Base-by-base conservation (phyloP, 2,888 invertebrate species). In the Hermaeophaga mercurialis region DNA sequence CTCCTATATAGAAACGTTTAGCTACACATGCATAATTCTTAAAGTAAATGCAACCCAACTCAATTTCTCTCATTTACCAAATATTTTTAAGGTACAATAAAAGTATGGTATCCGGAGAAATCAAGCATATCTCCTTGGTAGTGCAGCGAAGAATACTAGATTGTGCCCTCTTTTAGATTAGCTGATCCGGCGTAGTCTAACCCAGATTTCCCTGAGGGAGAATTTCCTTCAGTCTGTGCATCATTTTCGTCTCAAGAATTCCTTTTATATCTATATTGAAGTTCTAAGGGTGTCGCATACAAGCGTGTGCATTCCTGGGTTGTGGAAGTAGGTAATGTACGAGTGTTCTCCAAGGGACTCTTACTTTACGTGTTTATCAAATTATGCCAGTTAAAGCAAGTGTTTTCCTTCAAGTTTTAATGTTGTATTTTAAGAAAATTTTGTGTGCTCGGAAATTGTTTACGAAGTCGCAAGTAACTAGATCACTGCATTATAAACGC, bases 131-230 rank as follows among this genome's bases (percentile, higher is more conserved):
- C 36, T 15, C 1, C 9, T 8, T 43, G 26, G 9, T 14, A 24
- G 24, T 43, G 24, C 12, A 43, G 8, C 9, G 18, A 26, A 48
- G 46, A 46, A 36, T 56, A 55, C 58, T 59, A 56, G 58, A 63
- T 62, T 63, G 67, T 59, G 63, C 64, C 59, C 59, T 50, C 56
- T 61, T 53, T 50, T 56, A 67, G 66, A 70, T 70, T 68, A 68
- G 65, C 61, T 61, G 63, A 64, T 66, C 60, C 59, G 55, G 59
- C 56, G 61, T 55, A 63, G 62, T 59, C 61, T 59, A 59, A 56
- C 61, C 58, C 56, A 67, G 69, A 70, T 70, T 70, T 70, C 69
- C 70, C 69, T 54, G 53, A 68, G 68, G 70, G 63, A 65, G 65
- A 65, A 66, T 68, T 67, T 60, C 54, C 38, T 43, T 60, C 59